Evolutionary conservation across 2,888 invertebrate genomes (phyloP), one percentile per base, ranked within the genome.

Genomic region (Eupithecia subumbrata): DNA sequence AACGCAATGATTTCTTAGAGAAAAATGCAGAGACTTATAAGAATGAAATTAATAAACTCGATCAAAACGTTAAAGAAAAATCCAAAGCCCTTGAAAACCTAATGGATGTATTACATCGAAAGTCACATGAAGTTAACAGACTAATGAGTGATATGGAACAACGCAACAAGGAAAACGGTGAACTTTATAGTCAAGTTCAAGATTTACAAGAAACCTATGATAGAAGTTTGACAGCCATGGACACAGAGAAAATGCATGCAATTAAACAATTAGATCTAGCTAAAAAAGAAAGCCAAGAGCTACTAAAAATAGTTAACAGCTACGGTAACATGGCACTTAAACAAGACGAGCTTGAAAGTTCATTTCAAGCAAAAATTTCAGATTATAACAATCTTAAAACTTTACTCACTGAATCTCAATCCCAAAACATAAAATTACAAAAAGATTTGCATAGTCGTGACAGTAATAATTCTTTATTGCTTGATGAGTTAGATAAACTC

Each of bases 1-100:
- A 90, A 75, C 88, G 85, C 14, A 90, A 90, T 81, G 85, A 89
- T 16, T 86, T 87, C 79, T 89, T 93, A 68, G 91, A 93, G 84
- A 86, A 88, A 79, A 88, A 86, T 80, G 83, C 88, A 48, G 83
- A 89, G 73, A 84, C 84, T 76, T 86, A 82, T n/a, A 82, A 82
- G 77, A 83, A 87, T 9, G 85, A 90, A 83, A 76, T 88, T 56
- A 79, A 87, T 64, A 83, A 82, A 71, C 77, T 92, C 56, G 78
- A 84, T 7, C 80, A 85, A 80, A 87, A 90, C 45, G 70, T 89
- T 7, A 80, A 85, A 75, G 87, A 89, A 73, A 92, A 92, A 84
- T 78, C 85, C 5, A 82, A 72, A 30, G 91, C 89, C 2, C 82
- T 91, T 9, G 87, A 88, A 45, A 91, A 92, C 80, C 85, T 91